phyloP scores from a whole-genome alignment of 2,113 vertebrate species.

The Bolborhynchus lineola region DNA sequence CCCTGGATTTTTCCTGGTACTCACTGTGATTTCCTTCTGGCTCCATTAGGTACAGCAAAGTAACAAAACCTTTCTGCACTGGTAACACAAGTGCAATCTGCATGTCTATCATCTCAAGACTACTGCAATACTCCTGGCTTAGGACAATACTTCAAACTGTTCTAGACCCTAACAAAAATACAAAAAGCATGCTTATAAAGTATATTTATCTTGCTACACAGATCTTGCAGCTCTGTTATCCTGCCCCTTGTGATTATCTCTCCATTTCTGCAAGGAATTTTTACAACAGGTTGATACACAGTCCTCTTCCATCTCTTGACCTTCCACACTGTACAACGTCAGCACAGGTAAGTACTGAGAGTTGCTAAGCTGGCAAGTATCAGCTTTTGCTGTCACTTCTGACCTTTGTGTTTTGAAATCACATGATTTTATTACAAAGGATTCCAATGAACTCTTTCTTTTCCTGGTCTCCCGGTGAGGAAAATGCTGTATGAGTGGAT shows the following conservation, averaged over 20 bases:
- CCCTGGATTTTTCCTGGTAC: background rate
- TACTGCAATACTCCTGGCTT: background rate
- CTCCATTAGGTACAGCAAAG: background rate
- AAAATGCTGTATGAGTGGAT: background rate
- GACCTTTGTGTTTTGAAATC: background rate
- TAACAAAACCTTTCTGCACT: background rate
- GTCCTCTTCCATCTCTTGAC: background rate
- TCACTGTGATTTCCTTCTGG: background rate
- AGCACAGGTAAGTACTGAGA: background rate
- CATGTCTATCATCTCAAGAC: background rate
- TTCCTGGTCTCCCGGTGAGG: background rate
- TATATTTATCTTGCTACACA: background rate
- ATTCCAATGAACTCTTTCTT: background rate
- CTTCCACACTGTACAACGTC: background rate
- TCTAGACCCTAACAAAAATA: background rate
- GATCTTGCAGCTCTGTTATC: background rate
- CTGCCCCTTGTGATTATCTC: background rate
- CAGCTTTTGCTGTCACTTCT: background rate
- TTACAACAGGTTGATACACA: background rate
- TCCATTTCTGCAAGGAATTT: background rate
- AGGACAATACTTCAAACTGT: background rate
- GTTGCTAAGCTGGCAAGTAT: background rate
- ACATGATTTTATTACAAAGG: background rate
- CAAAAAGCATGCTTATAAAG: background rate
- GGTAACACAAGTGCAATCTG: fast-evolving